phyloP scores from a whole-genome alignment of 53 echinoderm and acorn worm species.

The Apostichopus leukothele region DNA sequence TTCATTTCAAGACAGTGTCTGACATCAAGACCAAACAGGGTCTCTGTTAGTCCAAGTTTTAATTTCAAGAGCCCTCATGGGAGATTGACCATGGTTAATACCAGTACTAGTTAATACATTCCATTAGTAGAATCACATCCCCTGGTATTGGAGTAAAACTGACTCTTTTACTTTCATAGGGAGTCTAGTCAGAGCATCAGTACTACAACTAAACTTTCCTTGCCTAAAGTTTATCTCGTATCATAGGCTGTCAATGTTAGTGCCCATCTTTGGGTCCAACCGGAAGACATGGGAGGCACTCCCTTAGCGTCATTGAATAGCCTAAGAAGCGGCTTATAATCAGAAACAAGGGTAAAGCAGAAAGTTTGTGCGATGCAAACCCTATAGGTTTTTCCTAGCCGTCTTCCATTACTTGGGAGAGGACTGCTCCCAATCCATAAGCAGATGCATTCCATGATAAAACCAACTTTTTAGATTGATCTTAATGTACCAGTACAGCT shows the following conservation, averaged over 20 bases:
- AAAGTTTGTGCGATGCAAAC: slow-evolving; percentile 1
- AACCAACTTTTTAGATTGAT: slow-evolving; percentile 41
- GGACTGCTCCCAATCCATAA: slow-evolving; percentile 53
- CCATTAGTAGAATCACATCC: slow-evolving; percentile 54
- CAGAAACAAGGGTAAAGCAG: slow-evolving; percentile 51
- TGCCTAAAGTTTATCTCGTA: slow-evolving; percentile 35
- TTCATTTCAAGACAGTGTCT: slow-evolving; percentile 28
- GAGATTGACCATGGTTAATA: slow-evolving; percentile 44
- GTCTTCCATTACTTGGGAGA: slow-evolving; percentile 45
- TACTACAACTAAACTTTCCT: slow-evolving; percentile 37
- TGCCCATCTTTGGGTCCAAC: slow-evolving; percentile 61
- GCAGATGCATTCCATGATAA: slow-evolving; percentile 61
- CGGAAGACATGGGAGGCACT: slow-evolving; percentile 40
- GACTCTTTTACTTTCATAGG: not conserved
- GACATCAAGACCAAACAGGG: slow-evolving; percentile 43
- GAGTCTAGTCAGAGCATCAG: slow-evolving; percentile 58
- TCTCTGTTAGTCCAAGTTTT: slow-evolving; percentile 50
- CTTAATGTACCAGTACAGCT: slow-evolving; percentile 52
- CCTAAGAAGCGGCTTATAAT: slow-evolving; percentile 62
- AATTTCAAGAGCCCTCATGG: slow-evolving; percentile 38
- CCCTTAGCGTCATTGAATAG: slow-evolving; percentile 47
- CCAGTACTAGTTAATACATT: not conserved
- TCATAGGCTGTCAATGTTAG: slow-evolving; percentile 58
- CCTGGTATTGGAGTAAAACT: slow-evolving; percentile 47
- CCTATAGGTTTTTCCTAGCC: not conserved